Evolutionary conservation across 2,888 invertebrate genomes (phyloP), one percentile per base, ranked within the genome.

Genomic region (Brachyopa scutellaris): DNA sequence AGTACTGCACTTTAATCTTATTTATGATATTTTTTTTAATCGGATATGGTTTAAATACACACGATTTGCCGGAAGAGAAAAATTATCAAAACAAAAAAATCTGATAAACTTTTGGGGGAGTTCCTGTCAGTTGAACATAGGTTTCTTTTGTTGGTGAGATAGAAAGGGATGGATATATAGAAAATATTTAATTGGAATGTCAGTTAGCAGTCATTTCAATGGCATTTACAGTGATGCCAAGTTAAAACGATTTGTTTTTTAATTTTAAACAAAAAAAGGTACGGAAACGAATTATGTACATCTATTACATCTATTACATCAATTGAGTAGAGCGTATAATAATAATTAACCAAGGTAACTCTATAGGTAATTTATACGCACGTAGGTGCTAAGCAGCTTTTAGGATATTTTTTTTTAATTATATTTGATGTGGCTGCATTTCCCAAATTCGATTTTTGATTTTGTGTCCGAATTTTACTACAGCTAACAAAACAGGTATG

Each of bases 51-150:
- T 11, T 38, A 57, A 66, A 40, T 13, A 19, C 55, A 73, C n/a
- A n/a, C n/a, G n/a, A n/a, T 47, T 73, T 21, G 29, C 55, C 51
- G 57, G 74, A 74, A 33, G 40, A 59, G 66, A 73, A 74, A 70
- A 74, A 57, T 66, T 66, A 66, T 74, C 74, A 74, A 74, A 74
- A 74, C 74, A 74, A 74, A 74, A 74, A 66, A 74, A 51, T 31
- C 23, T 55, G 55, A 74, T 66, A 57, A 66, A 38, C n/a, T 74
- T 74, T 74, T 57, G 51, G 57, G 74, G 74, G 74, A 57, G 74
- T 74, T 64, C 38, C 66, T 66, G 74, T 59, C 74, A 74, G 40
- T 40, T 66, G 42, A 38, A 57, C 19, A 23, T 29, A 36, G 26
- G 21, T 38, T 5, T n/a, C n/a, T 23, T 62, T 13, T 6, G 51